Base-by-base conservation (phyloP, 2,888 invertebrate species). In the Amphipyra tragopoginis region DNA sequence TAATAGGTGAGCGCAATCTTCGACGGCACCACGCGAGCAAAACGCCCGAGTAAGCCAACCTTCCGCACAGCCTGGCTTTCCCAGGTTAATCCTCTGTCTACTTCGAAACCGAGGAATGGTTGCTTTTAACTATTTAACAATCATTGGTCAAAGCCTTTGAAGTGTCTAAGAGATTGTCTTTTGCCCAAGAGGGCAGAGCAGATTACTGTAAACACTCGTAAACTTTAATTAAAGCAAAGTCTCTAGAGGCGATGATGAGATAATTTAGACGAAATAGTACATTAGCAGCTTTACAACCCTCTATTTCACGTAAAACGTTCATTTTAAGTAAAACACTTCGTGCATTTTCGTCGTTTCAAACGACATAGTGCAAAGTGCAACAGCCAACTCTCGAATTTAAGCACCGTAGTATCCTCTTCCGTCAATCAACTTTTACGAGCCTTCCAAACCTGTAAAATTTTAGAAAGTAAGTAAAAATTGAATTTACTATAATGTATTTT, bases 201-300 rank as follows among this genome's bases (percentile, higher is more conserved):
- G 33, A 50, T 65, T 40, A 47, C 38, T 51, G 11, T 45, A 13
- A 47, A 40, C 9, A 38, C 44, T 36, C 38, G 21, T 21, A 15
- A 55, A 72, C 51, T 51, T 51, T 56, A 65, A 67, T 66, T 66
- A 48, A 38, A 57, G 21, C 44, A 34, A 29, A 48, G 33, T 47
- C 65, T 53, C 65, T 0, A 34, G 43, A 49, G 42, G 29, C 36
- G 39, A 56, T 40, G 57, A 56, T 26, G 38, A 45, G 10, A 67
- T 50, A 53, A 57, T 67, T 53, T 42, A n/a, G 53, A 42, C 45
- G 42, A 47, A 57, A 39, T 38, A 45, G 43, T 14, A 39, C 13
- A 52, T 44, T 26, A 50, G 21, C 50, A 26, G 39, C 26, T 39
- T 26, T 26, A 50, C 50, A 26, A 39, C 50, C 26, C 9, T 39